phyloP scores from a whole-genome alignment of 2,113 vertebrate genomes.

The Megalops atlanticus region DNA sequence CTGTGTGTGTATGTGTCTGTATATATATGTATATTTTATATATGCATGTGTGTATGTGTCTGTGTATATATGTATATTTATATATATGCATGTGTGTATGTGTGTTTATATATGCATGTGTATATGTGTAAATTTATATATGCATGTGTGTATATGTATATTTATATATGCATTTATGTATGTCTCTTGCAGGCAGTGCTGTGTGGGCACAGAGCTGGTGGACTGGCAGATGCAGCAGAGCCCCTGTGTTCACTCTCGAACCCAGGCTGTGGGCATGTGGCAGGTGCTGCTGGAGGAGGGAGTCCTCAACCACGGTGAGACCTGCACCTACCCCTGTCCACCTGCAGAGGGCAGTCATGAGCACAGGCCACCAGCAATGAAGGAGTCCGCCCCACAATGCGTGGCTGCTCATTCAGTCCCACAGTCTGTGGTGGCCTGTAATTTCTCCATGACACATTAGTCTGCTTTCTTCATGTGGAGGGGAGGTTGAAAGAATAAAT shows the following conservation, averaged over 20 bases:
- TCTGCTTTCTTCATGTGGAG: too few relatives aligned
- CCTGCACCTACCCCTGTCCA: background rate
- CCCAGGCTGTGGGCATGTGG: conserved; percentile 97
- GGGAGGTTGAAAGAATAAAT: too few relatives aligned
- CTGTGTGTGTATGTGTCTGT: background rate
- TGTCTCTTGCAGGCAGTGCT: conserved; percentile 79
- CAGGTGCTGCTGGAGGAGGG: conserved; percentile 94
- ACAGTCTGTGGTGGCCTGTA: too few relatives aligned
- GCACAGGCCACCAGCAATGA: too few relatives aligned
- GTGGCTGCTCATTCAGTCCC: too few relatives aligned
- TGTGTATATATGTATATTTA: conserved; percentile 5
- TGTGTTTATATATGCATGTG: too few relatives aligned
- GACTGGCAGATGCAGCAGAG: conserved; percentile 97
- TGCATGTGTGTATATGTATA: too few relatives aligned
- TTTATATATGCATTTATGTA: background rate
- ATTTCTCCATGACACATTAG: too few relatives aligned
- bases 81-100: too few relatives aligned
- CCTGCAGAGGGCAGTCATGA: background rate
- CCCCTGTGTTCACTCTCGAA: conserved; percentile 86
- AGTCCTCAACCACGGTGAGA: conserved; percentile 92
- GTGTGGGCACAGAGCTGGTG: conserved; percentile 93
- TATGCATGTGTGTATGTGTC: background rate
- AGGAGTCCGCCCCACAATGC: too few relatives aligned
- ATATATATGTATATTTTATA: conserved; percentile 8
- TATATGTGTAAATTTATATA: too few relatives aligned